Evolutionary conservation across 2,888 invertebrate genomes (phyloP).

Genomic region (Flabesymbios commensalis): DNA sequence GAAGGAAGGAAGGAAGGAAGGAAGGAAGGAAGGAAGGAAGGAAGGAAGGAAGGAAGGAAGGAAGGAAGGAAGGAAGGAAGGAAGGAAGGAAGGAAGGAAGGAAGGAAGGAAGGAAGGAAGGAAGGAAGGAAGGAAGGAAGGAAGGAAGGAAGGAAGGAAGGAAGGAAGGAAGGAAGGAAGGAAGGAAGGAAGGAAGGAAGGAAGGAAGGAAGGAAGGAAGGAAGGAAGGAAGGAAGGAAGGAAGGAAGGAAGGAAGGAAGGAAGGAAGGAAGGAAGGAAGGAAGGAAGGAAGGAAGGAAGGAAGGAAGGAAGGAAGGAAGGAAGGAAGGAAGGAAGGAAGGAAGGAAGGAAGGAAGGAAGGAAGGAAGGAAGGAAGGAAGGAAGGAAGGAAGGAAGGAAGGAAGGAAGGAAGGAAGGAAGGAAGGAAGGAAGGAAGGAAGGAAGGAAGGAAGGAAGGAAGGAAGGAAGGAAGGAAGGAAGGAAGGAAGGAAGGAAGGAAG

Average conservation of each 20-base stretch:
- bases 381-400: conserved; percentile 32
- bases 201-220: background rate
- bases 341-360: conserved; percentile 16
- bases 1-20: no score
- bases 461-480: conserved; percentile 30
- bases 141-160: no score
- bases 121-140: no score
- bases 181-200: background rate
- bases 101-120: no score
- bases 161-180: no score
- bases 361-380: conserved; percentile 31
- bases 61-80: no score
- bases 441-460: conserved; percentile 31
- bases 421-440: conserved; percentile 32
- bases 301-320: conserved; percentile 13
- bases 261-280: background rate
- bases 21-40: no score
- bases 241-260: background rate
- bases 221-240: background rate
- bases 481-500: conserved; percentile 33
- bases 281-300: conserved; percentile 4
- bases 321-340: conserved; percentile 15
- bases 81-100: no score
- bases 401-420: conserved; percentile 34
- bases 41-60: no score